Evolutionary conservation across 2,888 invertebrate species (phyloP).

Genomic region (Teinopalpus imperialis): DNA sequence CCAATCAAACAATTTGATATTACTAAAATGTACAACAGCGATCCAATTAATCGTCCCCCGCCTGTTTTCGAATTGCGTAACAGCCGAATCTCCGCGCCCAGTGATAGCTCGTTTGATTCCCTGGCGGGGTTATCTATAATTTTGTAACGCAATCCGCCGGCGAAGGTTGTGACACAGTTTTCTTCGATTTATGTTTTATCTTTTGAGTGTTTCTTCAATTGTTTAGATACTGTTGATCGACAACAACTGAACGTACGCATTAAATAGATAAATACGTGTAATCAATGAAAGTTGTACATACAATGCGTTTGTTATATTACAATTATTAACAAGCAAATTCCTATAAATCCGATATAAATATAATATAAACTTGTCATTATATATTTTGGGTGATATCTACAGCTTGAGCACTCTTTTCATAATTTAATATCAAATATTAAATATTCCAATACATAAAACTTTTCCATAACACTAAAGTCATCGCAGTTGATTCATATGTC

Average conservation of each 20-base stretch:
- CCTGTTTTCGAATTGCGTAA: conserved; percentile 64
- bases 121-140: conserved; percentile 63
- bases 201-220: conserved; percentile 47
- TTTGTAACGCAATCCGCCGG: conserved; percentile 53
- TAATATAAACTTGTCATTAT: too few relatives aligned
- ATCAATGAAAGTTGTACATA: conserved; percentile 25
- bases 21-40: too few relatives aligned
- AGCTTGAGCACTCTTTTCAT: too few relatives aligned
- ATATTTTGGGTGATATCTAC: too few relatives aligned
- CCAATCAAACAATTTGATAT: too few relatives aligned
- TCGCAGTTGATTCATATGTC: too few relatives aligned
- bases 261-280: conserved; percentile 14
- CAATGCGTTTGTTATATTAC: neutral
- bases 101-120: conserved; percentile 60
- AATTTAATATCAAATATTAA: too few relatives aligned
- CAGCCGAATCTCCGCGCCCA: conserved; percentile 51
- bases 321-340: too few relatives aligned
- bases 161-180: conserved; percentile 77
- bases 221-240: conserved; percentile 27
- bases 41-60: conserved; percentile 2
- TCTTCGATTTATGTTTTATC: conserved; percentile 59
- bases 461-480: too few relatives aligned
- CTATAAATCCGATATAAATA: too few relatives aligned
- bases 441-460: too few relatives aligned
- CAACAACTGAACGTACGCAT: conserved; percentile 17